Evolutionary conservation across 2,113 vertebrate genomes (phyloP).

Genomic region (Gobiocypris rarus): DNA sequence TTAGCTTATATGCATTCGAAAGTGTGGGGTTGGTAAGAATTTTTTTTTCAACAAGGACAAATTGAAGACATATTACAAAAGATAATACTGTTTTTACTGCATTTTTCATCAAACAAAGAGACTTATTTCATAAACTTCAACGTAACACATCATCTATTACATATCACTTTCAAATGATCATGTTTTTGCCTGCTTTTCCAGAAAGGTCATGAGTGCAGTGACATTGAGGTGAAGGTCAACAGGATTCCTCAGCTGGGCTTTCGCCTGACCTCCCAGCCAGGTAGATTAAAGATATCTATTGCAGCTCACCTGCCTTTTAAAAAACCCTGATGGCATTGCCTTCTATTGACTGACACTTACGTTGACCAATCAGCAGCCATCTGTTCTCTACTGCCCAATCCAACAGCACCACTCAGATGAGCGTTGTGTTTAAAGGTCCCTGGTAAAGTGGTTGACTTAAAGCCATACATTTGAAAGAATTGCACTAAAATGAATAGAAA

Average conservation of each 20-base stretch:
- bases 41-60: background rate
- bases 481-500: background rate
- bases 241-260: constrained; percentile 16
- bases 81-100: background rate
- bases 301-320: constrained; percentile 7
- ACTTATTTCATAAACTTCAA: background rate
- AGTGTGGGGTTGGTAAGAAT: background rate
- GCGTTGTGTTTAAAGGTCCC: background rate
- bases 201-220: background rate
- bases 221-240: constrained; percentile 30
- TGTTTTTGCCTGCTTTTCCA: background rate
- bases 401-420: background rate
- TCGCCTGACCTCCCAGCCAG: background rate
- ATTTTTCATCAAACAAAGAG: background rate
- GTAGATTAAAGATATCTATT: constrained; percentile 25
- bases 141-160: background rate
- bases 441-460: background rate
- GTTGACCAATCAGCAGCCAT: constrained; percentile 3
- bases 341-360: background rate
- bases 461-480: background rate
- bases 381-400: background rate
- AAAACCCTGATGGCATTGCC: background rate
- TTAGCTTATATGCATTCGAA: background rate
- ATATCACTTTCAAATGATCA: background rate
- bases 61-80: background rate